phyloP scores from a whole-genome alignment of 2,797 vertebrate species.

The Platyrinchus mystaceus region DNA sequence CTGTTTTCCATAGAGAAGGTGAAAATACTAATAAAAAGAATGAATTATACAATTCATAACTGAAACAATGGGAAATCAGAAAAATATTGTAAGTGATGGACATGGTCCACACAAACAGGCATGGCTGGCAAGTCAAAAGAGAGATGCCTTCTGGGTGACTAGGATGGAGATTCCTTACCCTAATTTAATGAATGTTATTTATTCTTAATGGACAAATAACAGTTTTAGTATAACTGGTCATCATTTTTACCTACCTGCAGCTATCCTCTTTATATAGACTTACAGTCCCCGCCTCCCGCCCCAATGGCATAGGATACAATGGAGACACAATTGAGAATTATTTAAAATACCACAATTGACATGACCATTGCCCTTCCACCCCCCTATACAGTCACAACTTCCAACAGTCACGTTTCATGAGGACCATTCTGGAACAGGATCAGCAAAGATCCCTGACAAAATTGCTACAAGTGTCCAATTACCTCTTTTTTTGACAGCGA shows the following conservation, averaged over 20 bases:
- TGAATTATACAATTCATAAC: slow-evolving; percentile 61
- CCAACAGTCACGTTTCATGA: not conserved
- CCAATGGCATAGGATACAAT: slow-evolving; percentile 44
- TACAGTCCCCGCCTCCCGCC: slow-evolving; percentile 44
- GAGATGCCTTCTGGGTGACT: not conserved
- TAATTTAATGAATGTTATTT: slow-evolving; percentile 24
- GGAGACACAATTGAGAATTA: slow-evolving; percentile 50
- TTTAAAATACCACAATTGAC: slow-evolving; percentile 33
- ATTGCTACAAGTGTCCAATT: not conserved
- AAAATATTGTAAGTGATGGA: slow-evolving; percentile 33
- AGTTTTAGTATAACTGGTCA: slow-evolving; percentile 13
- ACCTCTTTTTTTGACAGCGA: not conserved
- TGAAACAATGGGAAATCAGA: slow-evolving; percentile 61
- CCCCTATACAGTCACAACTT: not conserved
- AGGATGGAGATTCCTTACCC: slow-evolving; percentile 39
- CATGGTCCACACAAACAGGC: slow-evolving; percentile 50
- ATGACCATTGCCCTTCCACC: slow-evolving; percentile 2
- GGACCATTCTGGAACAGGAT: not conserved
- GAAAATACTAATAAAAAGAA: slow-evolving; percentile 73
- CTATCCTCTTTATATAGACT: slow-evolving; percentile 56
- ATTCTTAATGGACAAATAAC: slow-evolving; percentile 47
- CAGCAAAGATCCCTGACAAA: not conserved
- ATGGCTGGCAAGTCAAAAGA: slow-evolving; percentile 43
- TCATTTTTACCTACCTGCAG: slow-evolving; percentile 69
- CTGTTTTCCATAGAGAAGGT: slow-evolving; percentile 71